Evolutionary conservation across 2,113 vertebrate species (phyloP).

Genomic region (Budorcas taxicolor): DNA sequence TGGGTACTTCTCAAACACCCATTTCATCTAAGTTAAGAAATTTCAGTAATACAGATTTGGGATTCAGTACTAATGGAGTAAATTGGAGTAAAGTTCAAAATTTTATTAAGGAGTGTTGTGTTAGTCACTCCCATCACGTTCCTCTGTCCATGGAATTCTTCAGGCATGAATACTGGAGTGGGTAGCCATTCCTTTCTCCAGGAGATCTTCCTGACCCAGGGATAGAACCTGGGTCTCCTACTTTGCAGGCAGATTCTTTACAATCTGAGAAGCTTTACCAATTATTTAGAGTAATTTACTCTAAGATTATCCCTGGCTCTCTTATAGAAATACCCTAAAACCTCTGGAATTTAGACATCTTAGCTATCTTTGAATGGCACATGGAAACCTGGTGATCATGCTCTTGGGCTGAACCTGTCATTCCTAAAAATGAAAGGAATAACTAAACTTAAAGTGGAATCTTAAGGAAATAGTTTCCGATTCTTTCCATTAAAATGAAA

Average conservation of each 20-base stretch:
- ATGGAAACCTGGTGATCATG: not conserved
- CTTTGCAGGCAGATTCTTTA: not conserved
- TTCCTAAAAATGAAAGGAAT: slow-evolving; percentile 2
- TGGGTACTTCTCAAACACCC: not conserved
- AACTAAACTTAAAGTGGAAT: slow-evolving; percentile 19
- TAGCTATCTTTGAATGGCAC: not conserved
- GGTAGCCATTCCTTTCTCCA: not conserved
- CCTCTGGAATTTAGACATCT: not conserved
- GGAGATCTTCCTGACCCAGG: not conserved
- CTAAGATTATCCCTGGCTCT: not conserved
- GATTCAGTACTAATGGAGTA: not conserved
- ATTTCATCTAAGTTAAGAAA: not conserved
- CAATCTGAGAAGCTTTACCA: not conserved
- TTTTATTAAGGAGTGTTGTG: not conserved
- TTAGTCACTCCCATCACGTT: not conserved
- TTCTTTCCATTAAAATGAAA: not conserved
- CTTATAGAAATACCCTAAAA: not conserved
- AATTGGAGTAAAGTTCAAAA: not conserved
- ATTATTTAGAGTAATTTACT: not conserved
- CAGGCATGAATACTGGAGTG: not conserved
- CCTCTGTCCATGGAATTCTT: not conserved
- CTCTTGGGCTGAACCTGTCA: not conserved
- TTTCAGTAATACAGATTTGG: not conserved
- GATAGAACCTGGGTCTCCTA: not conserved
- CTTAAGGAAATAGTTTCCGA: not conserved